phyloP scores from a whole-genome alignment of 2,113 vertebrate genomes.

The Heloderma charlesbogerti region DNA sequence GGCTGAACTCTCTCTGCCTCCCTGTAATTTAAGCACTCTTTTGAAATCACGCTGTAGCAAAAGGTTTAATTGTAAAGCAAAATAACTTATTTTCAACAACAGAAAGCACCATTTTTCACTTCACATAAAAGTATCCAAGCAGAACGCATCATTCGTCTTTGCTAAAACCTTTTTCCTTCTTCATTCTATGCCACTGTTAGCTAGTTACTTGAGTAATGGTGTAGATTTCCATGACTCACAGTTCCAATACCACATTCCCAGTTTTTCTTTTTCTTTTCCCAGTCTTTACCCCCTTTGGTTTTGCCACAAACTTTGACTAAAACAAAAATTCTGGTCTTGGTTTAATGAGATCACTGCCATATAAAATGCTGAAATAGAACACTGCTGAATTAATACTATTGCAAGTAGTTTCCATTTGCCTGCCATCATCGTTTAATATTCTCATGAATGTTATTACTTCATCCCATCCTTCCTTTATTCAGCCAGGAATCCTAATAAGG shows the following conservation, averaged over 20 bases:
- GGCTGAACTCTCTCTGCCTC: neutral
- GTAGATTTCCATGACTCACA: slow-evolving; percentile 16
- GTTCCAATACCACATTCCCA: neutral
- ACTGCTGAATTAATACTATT: slow-evolving; percentile 34
- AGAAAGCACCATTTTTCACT: neutral
- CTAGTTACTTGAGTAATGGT: slow-evolving; percentile 35
- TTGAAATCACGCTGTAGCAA: neutral
- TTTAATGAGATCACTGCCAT: slow-evolving; percentile 39
- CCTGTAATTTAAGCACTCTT: neutral
- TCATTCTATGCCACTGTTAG: slow-evolving; percentile 12
- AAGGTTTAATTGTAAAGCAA: neutral
- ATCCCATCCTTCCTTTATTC: slow-evolving; percentile 34
- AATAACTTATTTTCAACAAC: neutral
- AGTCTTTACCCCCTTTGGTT: neutral
- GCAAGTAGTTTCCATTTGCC: slow-evolving; percentile 46
- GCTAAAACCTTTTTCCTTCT: neutral
- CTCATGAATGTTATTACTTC: slow-evolving; percentile 41
- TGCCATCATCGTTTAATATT: slow-evolving; percentile 36
- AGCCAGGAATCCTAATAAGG: neutral
- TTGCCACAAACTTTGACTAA: slow-evolving; percentile 18
- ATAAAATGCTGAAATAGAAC: slow-evolving; percentile 34
- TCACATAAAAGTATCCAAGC: slow-evolving; percentile 2
- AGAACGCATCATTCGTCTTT: neutral
- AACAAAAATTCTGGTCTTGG: slow-evolving; percentile 35
- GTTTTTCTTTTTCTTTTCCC: slow-evolving; percentile 30